Evolutionary conservation across 2,113 vertebrate species (phyloP).

Genomic region (Oncorhynchus kisutch): DNA sequence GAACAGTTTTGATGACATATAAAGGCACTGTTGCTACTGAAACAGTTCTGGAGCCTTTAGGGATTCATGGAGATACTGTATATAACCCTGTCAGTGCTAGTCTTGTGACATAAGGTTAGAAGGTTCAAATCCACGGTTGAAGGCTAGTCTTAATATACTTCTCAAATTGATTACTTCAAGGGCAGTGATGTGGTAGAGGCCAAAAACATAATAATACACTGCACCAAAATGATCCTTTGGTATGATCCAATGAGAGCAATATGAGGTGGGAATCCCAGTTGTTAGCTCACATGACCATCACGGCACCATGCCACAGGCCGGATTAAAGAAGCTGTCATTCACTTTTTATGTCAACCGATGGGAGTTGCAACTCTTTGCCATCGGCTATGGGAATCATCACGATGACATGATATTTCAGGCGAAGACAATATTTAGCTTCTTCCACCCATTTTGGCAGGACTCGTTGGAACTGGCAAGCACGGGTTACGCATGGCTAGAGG

Average conservation of each 20-base stretch:
- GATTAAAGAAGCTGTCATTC: constrained; percentile 28
- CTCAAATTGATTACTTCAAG: neutral
- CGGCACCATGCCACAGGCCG: constrained; percentile 1
- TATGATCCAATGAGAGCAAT: constrained; percentile 15
- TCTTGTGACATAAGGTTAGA: neutral
- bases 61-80: neutral
- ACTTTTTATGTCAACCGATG: constrained; percentile 25
- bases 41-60: constrained; percentile 16
- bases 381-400: constrained; percentile 22
- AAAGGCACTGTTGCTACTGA: constrained; percentile 18
- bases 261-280: neutral
- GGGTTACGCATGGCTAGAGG: constrained; percentile 8
- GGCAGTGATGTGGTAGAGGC: neutral
- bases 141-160: neutral
- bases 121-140: neutral
- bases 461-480: constrained; percentile 3
- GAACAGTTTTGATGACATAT: constrained; percentile 27
- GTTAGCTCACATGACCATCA: constrained; percentile 12
- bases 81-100: neutral
- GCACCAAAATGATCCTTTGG: neutral
- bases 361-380: constrained; percentile 20
- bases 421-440: neutral
- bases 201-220: neutral
- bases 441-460: constrained; percentile 26
- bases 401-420: constrained; percentile 23